Evolutionary conservation across 2,797 vertebrate species (phyloP).

Genomic region (Pantherophis vulpinus): DNA sequence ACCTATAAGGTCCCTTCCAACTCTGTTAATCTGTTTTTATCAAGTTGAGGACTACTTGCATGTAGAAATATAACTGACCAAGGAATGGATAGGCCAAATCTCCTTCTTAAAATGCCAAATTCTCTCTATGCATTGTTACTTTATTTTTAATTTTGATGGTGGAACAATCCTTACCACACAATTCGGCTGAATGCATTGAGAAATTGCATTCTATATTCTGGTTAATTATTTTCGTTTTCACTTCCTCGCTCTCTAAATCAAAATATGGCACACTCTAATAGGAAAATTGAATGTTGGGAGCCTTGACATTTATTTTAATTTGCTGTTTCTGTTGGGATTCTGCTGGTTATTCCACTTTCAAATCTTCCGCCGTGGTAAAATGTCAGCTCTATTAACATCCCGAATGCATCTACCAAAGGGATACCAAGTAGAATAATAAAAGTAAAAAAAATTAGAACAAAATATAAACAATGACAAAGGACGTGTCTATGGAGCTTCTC

Average conservation of each 20-base stretch:
- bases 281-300: not conserved
- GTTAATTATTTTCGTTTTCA: not conserved
- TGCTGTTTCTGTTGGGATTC: conserved; percentile 18
- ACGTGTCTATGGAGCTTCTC: no score
- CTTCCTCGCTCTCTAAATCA: not conserved
- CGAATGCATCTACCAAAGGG: not conserved
- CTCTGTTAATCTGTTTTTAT: no score
- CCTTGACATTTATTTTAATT: conserved; percentile 30
- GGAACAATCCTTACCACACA: not conserved
- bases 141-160: not conserved
- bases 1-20: no score
- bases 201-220: not conserved
- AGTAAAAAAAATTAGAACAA: no score
- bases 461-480: no score
- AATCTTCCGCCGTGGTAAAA: conserved; percentile 5
- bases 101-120: not conserved
- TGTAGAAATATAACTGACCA: not conserved
- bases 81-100: not conserved
- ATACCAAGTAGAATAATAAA: not conserved
- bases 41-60: not conserved
- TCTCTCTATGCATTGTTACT: not conserved
- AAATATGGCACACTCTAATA: conserved; percentile 12
- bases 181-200: not conserved
- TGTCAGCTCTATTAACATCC: conserved; percentile 26
- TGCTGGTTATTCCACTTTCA: conserved; percentile 1